phyloP scores from a whole-genome alignment of 2,888 invertebrate genomes.

The Philereme vetulata region DNA sequence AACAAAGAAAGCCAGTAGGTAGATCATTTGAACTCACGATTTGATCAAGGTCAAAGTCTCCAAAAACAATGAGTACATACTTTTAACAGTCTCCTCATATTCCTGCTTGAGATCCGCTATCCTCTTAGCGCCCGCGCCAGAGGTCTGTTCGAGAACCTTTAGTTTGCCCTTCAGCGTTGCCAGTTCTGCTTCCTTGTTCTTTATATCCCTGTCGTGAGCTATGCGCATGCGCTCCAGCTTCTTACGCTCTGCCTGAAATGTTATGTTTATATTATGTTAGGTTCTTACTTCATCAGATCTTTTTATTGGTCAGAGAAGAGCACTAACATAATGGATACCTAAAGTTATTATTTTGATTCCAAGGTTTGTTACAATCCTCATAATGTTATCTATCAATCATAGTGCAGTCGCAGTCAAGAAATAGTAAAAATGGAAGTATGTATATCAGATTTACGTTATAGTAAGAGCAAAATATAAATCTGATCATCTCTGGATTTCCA shows the following conservation, averaged over 20 bases:
- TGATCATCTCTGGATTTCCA: too few relatives aligned
- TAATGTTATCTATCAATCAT: too few relatives aligned
- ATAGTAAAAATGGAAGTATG: too few relatives aligned
- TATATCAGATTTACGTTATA: too few relatives aligned
- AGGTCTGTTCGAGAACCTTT: conserved; percentile 85
- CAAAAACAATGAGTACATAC: conserved; percentile 70
- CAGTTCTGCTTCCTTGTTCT: conserved; percentile 90
- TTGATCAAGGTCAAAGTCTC: too few relatives aligned
- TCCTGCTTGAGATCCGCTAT: conserved; percentile 87
- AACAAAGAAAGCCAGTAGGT: too few relatives aligned
- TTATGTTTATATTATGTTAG: conserved; percentile 1
- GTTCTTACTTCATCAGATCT: not conserved
- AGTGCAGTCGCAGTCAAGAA: too few relatives aligned
- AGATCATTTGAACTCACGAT: too few relatives aligned
- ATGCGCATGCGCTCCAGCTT: conserved; percentile 86
- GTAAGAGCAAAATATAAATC: too few relatives aligned
- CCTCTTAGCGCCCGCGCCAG: conserved; percentile 85
- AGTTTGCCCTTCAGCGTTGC: conserved; percentile 90
- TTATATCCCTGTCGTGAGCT: conserved; percentile 89
- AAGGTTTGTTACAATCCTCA: too few relatives aligned
- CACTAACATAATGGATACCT: not conserved
- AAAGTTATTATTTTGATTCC: not conserved
- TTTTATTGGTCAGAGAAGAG: not conserved
- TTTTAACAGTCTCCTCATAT: conserved; percentile 87
- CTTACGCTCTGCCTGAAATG: conserved; percentile 84